Evolutionary conservation across 2,113 vertebrate genomes (phyloP), one percentile per base, ranked within the genome.

Genomic region (Hippocampus comes): DNA sequence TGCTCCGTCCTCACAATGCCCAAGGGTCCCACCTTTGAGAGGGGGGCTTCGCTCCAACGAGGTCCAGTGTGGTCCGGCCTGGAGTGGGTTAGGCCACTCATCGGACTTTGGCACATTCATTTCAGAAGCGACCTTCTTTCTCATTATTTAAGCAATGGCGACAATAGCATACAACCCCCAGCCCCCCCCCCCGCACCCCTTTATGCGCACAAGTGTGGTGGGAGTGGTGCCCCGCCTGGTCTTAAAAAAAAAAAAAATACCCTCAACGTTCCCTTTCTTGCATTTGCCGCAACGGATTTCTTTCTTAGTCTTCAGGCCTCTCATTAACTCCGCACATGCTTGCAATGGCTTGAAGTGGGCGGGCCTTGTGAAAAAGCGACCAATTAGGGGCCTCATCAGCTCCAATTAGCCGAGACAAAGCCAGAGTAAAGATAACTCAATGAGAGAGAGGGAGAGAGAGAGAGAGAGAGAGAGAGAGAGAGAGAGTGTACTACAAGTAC

Each of bases 371-470:
- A 93, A 92, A 95, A 95, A 94, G 93, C 93, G 92, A 94, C 95
- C 96, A 98, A 98, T 99, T 99, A 98, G 95, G 95, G 59, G 93
- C 93, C 95, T 97, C 96, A 98, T 99, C 97, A 98, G 94, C 95
- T 96, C 95, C 96, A 98, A 99, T 99, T 98, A 98, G 95, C 89
- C 92, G 91, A 96, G 95, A 98, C 96, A 99, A 98, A 97, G 89
- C 92, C 94, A 82, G 94, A 94, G 93, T 94, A 96, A 96, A 96
- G 96, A 97, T 97, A 98, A 96, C 94, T 96, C 92, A 86, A 92
- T 93, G 94, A 95, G 94, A 69, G 69, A 73, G 20, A 34, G 34
- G 6, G 34, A 38, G 34, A 38, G 34, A 38, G 34, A 38, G 34
- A 38, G 34, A 34, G 34, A 34, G 34, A 34, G 34, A 34, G 34